Base-by-base conservation (phyloP, 2,113 vertebrate genomes). In the Oryzias javanicus region DNA sequence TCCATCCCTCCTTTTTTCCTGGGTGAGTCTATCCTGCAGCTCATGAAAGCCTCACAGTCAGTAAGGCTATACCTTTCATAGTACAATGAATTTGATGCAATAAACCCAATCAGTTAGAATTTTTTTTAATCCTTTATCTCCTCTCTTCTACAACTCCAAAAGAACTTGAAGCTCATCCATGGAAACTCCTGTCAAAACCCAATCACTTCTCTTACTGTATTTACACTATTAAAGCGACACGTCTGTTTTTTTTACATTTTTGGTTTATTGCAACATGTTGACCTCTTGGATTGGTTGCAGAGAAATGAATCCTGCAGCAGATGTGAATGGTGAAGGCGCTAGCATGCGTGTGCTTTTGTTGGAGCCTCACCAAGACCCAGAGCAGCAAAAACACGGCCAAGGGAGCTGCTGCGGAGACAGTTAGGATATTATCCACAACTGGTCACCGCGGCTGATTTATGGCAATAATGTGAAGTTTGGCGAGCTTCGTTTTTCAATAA, bases 281-380 rank as follows among this genome's bases (percentile, higher is more conserved):
- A 71, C 64, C 71, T 63, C 53, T 54, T 25, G 51, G 55, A 70
- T 20, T 42, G 45, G 59, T 76, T 22, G 20, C 58, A 54, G 67
- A 71, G 45, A 55, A 71, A 55, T 42, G 54, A 64, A 45, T 42
- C 44, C 59, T 40, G 15, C 62, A 42, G 69, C 58, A 58, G 48
- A 60, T 60, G 41, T 15, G 6, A 67, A 55, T 24, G 56, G 60
- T 48, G 58, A 61, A 60, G 69, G 40, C 22, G 73, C 77, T 60
- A 68, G 80, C 61, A 72, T 52, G 63, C 54, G 56, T 61, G 72
- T 84, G 87, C 78, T 87, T 83, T 78, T 59, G 51, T 82, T 87
- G 87, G 87, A 84, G 52, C 3, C 14, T 1, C 42, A 76, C 83
- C 87, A 89, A 71, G 29, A 66, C 48, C 61, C 6, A 1, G 50